These are phyloP conservation scores for Rhombomys opimus DNA, from an alignment of 2,113 vertebrate species.

Conservation along the genomic window DNA sequence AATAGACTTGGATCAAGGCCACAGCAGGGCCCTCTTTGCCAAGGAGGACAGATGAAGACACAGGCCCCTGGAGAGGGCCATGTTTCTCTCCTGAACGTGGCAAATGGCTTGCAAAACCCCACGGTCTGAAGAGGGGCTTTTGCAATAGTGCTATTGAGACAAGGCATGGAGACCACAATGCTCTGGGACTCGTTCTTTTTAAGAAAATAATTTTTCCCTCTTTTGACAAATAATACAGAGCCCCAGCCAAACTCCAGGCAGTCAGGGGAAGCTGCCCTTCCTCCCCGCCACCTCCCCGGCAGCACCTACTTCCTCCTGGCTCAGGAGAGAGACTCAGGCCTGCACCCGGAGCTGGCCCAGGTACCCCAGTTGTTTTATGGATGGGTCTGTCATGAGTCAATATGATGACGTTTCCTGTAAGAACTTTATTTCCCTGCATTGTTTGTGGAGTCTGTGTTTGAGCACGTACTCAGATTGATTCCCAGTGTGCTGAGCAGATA, in stretches of 20 bases:
- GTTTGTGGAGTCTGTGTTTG: constrained; percentile 68
- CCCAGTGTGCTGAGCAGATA: neutral
- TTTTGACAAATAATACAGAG: constrained; percentile 58
- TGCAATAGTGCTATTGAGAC: constrained; percentile 61
- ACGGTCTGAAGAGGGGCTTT: neutral
- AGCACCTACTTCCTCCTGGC: constrained; percentile 54
- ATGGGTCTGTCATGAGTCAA: constrained; percentile 79
- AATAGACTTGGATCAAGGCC: constrained; percentile 6
- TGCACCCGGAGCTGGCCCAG: constrained; percentile 31
- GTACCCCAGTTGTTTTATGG: constrained; percentile 71
- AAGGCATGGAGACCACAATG: constrained; percentile 25
- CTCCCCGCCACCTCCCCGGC: neutral
- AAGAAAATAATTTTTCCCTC: neutral
- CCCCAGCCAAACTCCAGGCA: neutral
- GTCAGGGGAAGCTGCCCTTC: neutral
- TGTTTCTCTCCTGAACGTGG: neutral
- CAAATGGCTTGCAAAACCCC: constrained; percentile 62
- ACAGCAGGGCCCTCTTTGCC: neutral
- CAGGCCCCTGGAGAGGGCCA: constrained; percentile 49
- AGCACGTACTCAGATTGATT: constrained; percentile 68
- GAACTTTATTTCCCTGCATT: constrained; percentile 77
- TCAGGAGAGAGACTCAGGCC: neutral
- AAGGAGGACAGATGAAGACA: constrained; percentile 49
- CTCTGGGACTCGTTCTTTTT: constrained; percentile 10
- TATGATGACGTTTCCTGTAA: constrained; percentile 78